A percentile compares a stretch with the other conserved stretches of the same genome.
Conservation (phyloP, 2,797 vertebrate genomes). For the Sebastes cheni region DNA sequence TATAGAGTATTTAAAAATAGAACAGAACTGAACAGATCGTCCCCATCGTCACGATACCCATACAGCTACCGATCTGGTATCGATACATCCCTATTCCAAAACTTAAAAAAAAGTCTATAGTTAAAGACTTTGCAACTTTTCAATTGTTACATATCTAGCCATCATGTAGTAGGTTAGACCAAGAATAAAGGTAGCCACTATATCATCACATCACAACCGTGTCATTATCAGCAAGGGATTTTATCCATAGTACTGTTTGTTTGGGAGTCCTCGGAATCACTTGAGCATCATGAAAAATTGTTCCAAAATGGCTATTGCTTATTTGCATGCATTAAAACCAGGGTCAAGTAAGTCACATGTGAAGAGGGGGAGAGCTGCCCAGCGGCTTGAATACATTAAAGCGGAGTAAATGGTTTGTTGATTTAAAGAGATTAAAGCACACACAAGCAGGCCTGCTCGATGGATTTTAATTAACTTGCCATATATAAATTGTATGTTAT, state of each 20-base stretch:
- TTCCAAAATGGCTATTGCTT: conserved; percentile 61
- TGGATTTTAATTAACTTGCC: conserved; percentile 85
- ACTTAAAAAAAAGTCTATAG: not conserved
- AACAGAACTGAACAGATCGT: too few relatives aligned
- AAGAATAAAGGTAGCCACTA: not conserved
- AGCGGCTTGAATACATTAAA: conserved; percentile 75
- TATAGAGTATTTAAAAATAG: too few relatives aligned
- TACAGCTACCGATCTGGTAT: too few relatives aligned
- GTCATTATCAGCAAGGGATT: not conserved
- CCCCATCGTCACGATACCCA: too few relatives aligned
- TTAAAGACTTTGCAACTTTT: not conserved
- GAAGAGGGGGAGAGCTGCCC: conserved; percentile 58
- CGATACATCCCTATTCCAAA: not conserved
- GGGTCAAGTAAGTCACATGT: conserved; percentile 76
- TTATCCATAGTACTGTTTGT: not conserved
- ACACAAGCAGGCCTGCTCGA: conserved; percentile 71
- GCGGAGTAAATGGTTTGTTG: conserved; percentile 80
- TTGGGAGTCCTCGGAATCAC: conserved; percentile 22
- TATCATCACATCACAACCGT: conserved; percentile 1
- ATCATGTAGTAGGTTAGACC: not conserved
- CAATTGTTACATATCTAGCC: not conserved
- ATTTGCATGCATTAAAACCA: conserved; percentile 80
- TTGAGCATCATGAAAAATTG: conserved; percentile 52
- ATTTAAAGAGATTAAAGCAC: conserved; percentile 79
- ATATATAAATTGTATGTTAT: conserved; percentile 84